Conservation (phyloP, 2,113 vertebrate genomes). For the Struthio camelus region DNA sequence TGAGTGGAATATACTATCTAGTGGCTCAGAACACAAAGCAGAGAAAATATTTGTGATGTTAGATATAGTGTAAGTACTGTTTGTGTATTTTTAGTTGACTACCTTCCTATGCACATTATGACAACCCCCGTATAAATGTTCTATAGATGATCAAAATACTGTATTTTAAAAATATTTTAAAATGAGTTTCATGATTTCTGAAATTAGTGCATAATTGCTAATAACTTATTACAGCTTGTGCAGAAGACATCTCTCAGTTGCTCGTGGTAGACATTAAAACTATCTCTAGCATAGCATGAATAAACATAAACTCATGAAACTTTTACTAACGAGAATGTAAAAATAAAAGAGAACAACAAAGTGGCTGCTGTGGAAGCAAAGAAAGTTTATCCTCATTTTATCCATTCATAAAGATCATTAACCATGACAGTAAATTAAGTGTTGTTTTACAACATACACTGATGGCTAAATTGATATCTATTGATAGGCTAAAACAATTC, state of each 20-base stretch:
- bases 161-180: background rate
- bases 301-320: background rate
- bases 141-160: background rate
- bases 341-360: background rate
- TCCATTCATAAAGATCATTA: background rate
- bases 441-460: background rate
- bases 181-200: background rate
- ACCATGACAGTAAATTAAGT: background rate
- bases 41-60: background rate
- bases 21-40: background rate
- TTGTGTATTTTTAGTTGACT: background rate
- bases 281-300: background rate
- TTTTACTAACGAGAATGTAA: background rate
- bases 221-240: background rate
- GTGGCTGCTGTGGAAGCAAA: background rate
- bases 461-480: background rate
- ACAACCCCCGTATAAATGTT: background rate
- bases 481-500: background rate
- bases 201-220: background rate
- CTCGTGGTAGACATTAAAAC: background rate
- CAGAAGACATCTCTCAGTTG: background rate
- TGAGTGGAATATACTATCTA: background rate
- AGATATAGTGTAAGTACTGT: background rate
- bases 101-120: background rate
- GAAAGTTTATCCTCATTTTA: background rate